Percentiles rank a stretch among this genome's conserved stretches.
phyloP scores from a whole-genome alignment of 2,888 invertebrate genomes.

The Chymomyza caudatula region DNA sequence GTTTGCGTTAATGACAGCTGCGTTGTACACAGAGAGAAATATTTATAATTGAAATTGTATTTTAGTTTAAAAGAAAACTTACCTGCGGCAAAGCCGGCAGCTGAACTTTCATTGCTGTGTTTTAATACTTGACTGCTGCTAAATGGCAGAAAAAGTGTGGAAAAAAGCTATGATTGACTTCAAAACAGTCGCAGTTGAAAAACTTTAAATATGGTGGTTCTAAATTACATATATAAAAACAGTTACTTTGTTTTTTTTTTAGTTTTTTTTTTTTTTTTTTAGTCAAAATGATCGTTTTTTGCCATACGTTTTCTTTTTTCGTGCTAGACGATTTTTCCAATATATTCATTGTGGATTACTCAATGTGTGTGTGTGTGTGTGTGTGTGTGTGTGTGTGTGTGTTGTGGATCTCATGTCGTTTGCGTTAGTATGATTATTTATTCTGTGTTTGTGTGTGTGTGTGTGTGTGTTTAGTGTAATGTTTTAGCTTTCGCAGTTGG shows the following conservation, averaged over 20 bases:
- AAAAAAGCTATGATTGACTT: neutral
- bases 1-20: neutral
- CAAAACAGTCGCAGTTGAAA: too few species aligned
- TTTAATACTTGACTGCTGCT: neutral
- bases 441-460: conserved; percentile 1
- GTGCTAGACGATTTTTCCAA: neutral
- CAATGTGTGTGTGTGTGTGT: conserved; percentile 1
- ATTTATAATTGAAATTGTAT: neutral
- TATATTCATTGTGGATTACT: neutral
- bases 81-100: neutral
- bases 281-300: neutral
- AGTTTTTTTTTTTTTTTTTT: too few species aligned
- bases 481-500: neutral
- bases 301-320: neutral
- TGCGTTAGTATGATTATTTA: neutral
- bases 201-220: neutral
- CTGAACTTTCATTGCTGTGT: neutral
- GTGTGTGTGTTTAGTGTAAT: conserved; percentile 1
- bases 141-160: neutral
- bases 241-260: neutral
- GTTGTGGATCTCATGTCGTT: neutral
- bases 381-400: too few species aligned
- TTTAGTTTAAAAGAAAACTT: neutral
- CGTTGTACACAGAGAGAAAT: neutral
- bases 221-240: neutral